A percentile compares a stretch with the other conserved stretches of the same genome.
Conservation (phyloP, 2,888 invertebrate species). For the Tricholauxania praeusta region DNA sequence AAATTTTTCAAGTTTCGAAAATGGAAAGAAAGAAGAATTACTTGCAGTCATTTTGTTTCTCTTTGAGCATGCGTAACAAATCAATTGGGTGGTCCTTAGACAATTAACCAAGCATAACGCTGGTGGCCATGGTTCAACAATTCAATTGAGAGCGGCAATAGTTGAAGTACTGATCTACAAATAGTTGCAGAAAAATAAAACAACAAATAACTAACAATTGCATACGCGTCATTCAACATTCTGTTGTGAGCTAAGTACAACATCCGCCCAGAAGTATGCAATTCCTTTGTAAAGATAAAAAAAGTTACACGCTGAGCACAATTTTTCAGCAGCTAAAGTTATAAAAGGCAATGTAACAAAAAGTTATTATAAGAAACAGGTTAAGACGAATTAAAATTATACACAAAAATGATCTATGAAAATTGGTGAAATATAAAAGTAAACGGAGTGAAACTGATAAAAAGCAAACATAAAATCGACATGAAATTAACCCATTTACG, state of each 20-base stretch:
- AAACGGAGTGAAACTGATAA: too few relatives aligned
- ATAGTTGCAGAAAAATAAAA: background rate
- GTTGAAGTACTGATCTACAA: background rate
- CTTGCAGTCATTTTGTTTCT: too few relatives aligned
- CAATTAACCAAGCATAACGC: constrained; percentile 4
- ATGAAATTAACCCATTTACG: too few relatives aligned
- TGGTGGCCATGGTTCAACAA: background rate
- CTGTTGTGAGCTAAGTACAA: background rate
- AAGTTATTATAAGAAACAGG: too few relatives aligned
- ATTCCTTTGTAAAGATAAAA: too few relatives aligned
- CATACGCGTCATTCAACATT: background rate
- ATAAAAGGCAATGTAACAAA: too few relatives aligned
- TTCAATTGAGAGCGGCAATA: constrained; percentile 3
- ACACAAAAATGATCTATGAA: too few relatives aligned
- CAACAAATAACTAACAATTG: background rate
- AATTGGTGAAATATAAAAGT: too few relatives aligned
- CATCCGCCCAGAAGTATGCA: background rate
- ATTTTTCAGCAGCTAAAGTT: constrained; percentile 22
- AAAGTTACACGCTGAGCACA: constrained; percentile 17
- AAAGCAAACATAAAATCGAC: too few relatives aligned
- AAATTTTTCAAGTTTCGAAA: too few relatives aligned
- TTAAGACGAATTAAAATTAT: too few relatives aligned
- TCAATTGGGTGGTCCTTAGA: constrained; percentile 41
- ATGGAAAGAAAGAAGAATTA: too few relatives aligned
- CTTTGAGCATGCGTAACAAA: constrained; percentile 15